Evolutionary conservation across 2,797 vertebrate species (phyloP), one percentile per base, ranked within the genome.

Genomic region (Triplophysa yarkandensis): DNA sequence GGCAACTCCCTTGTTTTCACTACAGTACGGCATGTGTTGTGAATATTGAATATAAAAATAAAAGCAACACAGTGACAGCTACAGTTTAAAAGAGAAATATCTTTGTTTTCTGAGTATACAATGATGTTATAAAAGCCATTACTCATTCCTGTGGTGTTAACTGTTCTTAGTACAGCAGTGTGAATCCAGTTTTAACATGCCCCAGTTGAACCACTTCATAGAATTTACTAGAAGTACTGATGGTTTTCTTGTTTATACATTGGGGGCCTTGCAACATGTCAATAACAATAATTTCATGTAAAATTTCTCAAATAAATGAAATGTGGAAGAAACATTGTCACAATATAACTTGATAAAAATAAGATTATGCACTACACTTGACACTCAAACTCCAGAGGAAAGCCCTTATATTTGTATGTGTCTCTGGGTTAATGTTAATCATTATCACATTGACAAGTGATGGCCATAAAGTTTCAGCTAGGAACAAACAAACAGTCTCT

Each of bases 111-210:
- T 23, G 43, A 77, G 55, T 65, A 50, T 64, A 23, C 13, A 2
- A 32, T 77, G 62, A 32, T 77, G 62, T 55, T 16, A 41, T 71
- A 67, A 77, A 71, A 71, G 21, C 23, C 17, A 10, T 50, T 52
- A 39, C 71, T 88, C 85, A 87, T 87, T 87, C 85, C 86, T 77
- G 74, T 75, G 77, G 61, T 27, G 21, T 19, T 65, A 27, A 79
- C 77, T 65, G 64, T 64, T 71, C 77, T 80, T 68, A 74, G 36
- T 36, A 32, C 21, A 16, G 19, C 44, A 43, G 66, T 8, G 78
- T 74, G 70, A 58, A 69, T 83, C 88, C 68, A 86, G 88, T 89
- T 83, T 81, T 81, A 88, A 88, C 89, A 81, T 88, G 87, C 77
- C 77, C n/a, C 19, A 17, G 52, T 58, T 58, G 8, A n/a, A 30